Base-by-base conservation (phyloP, 2,888 invertebrate genomes). In the Rotaria socialis region DNA sequence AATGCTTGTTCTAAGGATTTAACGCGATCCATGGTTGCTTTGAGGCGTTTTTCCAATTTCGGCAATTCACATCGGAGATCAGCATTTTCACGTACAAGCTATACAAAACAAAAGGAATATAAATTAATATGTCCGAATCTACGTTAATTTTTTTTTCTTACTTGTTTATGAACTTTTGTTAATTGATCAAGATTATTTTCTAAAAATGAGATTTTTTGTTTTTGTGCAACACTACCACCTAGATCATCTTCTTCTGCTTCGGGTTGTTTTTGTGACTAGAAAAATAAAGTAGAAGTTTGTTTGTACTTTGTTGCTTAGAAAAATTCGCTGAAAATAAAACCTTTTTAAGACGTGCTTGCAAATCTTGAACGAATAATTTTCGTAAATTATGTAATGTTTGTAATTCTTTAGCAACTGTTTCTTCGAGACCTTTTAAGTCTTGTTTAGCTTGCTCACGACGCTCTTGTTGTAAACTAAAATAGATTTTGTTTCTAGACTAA, bases 111-210 rank as follows among this genome's bases (percentile, higher is more conserved):
- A 19, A 60, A n/a, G n/a, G 19, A 24, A 27, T 60, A 24, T 7
- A 27, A 60, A 60, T 60, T 60, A 35, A 35, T 35, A 35, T 35
- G 8, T 47, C 4, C 11, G 47, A 47, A 47, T 10, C 7, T 47
- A 47, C 4, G 2, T 27, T 35, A 7, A 6, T 3, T 16, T 75
- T 43, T 43, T 35, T 35, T 35, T 35, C 35, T 35, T 35, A 80
- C 80, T 93, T 93, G 93, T 89, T 93, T 93, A 90, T 93, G 93
- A 86, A 93, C 93, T 93, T 98, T 98, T 88, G 99, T 99, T 89
- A 99, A 93, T 92, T 99, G 98, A 92, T 99, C 99, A 90, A 99
- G 93, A 92, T 99, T 99, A 92, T 97, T 99, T 93, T 99, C 99
- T 90, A 99, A 93, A 94, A 99, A 99, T 89, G 96, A 96, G 91